Conservation (phyloP, 2,888 invertebrate genomes). For the Drosophila atripex region DNA sequence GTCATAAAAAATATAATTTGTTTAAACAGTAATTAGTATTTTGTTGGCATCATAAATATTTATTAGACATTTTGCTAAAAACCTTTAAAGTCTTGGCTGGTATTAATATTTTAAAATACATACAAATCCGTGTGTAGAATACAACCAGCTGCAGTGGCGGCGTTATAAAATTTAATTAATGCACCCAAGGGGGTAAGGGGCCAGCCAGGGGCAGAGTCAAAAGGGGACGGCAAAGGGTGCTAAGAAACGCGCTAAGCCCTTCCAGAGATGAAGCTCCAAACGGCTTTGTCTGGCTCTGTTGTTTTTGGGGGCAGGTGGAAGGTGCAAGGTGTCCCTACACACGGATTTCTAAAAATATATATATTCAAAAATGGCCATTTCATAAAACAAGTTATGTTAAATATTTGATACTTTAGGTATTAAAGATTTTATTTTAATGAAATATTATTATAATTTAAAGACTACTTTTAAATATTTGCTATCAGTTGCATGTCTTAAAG, state of each 20-base stretch:
- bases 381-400: no score
- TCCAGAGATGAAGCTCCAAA: conserved; percentile 36
- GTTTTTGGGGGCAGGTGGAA: conserved; percentile 33
- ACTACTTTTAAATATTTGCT: no score
- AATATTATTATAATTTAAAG: no score
- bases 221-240: conserved; percentile 8
- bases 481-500: no score
- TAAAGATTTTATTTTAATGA: no score
- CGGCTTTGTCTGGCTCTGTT: conserved; percentile 35
- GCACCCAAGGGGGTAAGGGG: conserved; percentile 40
- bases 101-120: conserved; percentile 5
- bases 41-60: not conserved
- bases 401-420: no score
- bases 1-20: not conserved
- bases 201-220: conserved; percentile 18
- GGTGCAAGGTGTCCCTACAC: conserved; percentile 19
- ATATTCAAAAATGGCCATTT: no score
- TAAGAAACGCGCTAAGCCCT: conserved; percentile 37
- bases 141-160: conserved; percentile 32
- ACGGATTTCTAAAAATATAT: not conserved
- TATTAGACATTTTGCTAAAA: not conserved
- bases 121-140: not conserved
- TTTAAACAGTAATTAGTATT: not conserved
- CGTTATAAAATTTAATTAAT: conserved; percentile 75
- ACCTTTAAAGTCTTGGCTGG: conserved; percentile 63